A percentile compares a stretch with the other conserved stretches of the same genome.
Evolutionary conservation across 2,113 vertebrate genomes (phyloP).

Genomic region (Ancistrus triradiatus): DNA sequence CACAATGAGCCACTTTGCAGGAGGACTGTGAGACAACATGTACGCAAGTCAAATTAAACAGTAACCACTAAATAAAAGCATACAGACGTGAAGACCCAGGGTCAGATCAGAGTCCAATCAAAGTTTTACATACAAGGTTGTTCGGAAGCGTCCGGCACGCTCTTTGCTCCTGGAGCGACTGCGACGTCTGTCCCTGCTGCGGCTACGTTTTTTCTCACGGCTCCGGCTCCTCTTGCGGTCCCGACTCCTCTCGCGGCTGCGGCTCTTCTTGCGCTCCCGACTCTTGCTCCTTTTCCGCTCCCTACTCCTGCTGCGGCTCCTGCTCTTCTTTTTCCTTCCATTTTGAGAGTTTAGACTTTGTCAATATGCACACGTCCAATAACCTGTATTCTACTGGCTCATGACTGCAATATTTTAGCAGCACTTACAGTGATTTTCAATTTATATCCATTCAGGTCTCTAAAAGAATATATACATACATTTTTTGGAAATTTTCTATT

Average conservation of each 20-base stretch:
- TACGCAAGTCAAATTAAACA: background rate
- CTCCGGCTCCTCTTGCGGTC: constrained; percentile 84
- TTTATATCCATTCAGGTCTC: constrained; percentile 19
- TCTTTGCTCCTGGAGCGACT: constrained; percentile 82
- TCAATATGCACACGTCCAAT: background rate
- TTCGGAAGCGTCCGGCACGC: constrained; percentile 78
- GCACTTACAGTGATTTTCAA: too few relatives aligned
- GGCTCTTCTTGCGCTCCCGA: constrained; percentile 78
- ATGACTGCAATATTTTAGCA: too few relatives aligned
- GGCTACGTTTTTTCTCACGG: constrained; percentile 78
- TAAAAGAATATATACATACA: constrained; percentile 25
- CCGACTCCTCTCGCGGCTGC: constrained; percentile 80
- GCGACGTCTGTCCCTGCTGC: constrained; percentile 78
- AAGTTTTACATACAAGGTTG: constrained; percentile 77
- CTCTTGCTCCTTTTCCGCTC: constrained; percentile 86
- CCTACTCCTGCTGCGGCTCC: constrained; percentile 82
- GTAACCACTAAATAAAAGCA: too few relatives aligned
- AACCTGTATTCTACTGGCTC: background rate
- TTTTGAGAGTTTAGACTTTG: constrained; percentile 1
- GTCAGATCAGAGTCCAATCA: background rate
- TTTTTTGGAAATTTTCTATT: too few relatives aligned
- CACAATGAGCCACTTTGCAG: background rate
- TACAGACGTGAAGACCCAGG: background rate
- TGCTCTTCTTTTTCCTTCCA: constrained; percentile 88
- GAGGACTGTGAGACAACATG: background rate